Base-by-base conservation (phyloP, 2,888 invertebrate species). In the Aphidoletes aphidimyza region DNA sequence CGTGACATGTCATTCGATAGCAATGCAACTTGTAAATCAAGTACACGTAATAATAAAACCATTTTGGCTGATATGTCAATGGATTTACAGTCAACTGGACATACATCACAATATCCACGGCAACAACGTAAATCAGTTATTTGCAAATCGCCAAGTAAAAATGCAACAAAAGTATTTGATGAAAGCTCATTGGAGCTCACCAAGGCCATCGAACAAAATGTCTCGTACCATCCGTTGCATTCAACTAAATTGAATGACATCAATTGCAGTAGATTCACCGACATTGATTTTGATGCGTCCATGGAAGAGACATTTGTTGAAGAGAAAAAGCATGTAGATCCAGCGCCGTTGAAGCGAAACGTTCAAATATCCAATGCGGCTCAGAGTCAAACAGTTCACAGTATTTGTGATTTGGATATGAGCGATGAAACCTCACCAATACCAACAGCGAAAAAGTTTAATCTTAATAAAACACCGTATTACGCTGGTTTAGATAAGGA, bases 361-460 rank as follows among this genome's bases (percentile, higher is more conserved):
- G 36, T 37, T 2, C 19, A 36, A 81, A 37, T 37, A 0, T n/a
- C n/a, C 81, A 81, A 81, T 37, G n/a, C 37, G 8, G 19, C 19
- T 0, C 19, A 81, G 22, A n/a, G 17, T 37, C 36, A 34, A 78
- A 78, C 78, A 19, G 37, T 22, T 22, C 81, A 37, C 37, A n/a
- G n/a, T 1, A 0, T n/a, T 37, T 37, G n/a, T 5, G 37, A 36
- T 37, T 37, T 81, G 37, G 81, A 81, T 0, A 81, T 81, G 37
- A 81, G 81, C 11, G n/a, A n/a, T 37, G 11, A 19, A n/a, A n/a
- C n/a, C 37, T 37, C 36, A n/a, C 37, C 81, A 17, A 11, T 81
- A 9, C 37, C 81, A 37, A 81, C 81, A 22, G 81, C 81, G n/a
- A 81, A 81, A 37, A 81, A 81, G 37, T 81, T n/a, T 11, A 81